Conservation (phyloP, 2,797 vertebrate genomes). For the Gymnocypris eckloni region DNA sequence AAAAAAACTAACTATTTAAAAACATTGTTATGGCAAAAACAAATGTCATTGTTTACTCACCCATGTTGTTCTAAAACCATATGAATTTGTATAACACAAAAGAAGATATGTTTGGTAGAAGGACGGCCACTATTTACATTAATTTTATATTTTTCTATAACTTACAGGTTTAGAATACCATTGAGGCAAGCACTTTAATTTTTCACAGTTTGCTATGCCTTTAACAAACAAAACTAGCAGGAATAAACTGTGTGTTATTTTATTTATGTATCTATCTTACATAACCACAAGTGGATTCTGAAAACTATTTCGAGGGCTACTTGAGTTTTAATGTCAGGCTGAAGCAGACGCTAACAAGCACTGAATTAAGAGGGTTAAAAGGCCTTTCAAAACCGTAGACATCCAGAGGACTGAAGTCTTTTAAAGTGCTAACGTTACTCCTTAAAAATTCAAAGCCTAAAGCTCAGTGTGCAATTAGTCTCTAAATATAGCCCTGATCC, state of each 20-base stretch:
- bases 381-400: neutral
- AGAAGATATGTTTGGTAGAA: neutral
- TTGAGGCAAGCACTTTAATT: neutral
- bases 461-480: slow-evolving; percentile 22
- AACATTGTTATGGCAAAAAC: too few relatives aligned
- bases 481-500: slow-evolving; percentile 73
- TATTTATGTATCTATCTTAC: neutral
- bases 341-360: slow-evolving; percentile 25
- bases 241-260: neutral
- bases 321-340: slow-evolving; percentile 19
- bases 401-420: neutral
- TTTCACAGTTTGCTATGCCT: neutral
- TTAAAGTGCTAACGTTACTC: neutral
- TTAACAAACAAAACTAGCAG: neutral
- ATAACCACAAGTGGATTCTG: neutral
- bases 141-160: neutral
- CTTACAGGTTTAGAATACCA: neutral
- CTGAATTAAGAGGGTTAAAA: slow-evolving; percentile 12
- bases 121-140: neutral
- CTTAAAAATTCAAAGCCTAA: slow-evolving; percentile 17
- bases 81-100: neutral
- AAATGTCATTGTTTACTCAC: neutral
- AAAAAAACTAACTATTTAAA: neutral
- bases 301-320: neutral
- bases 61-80: neutral